A percentile compares a stretch with the other conserved stretches of the same genome.
Evolutionary conservation across 2,797 vertebrate genomes (phyloP).

Genomic region (Hirundo rustica): DNA sequence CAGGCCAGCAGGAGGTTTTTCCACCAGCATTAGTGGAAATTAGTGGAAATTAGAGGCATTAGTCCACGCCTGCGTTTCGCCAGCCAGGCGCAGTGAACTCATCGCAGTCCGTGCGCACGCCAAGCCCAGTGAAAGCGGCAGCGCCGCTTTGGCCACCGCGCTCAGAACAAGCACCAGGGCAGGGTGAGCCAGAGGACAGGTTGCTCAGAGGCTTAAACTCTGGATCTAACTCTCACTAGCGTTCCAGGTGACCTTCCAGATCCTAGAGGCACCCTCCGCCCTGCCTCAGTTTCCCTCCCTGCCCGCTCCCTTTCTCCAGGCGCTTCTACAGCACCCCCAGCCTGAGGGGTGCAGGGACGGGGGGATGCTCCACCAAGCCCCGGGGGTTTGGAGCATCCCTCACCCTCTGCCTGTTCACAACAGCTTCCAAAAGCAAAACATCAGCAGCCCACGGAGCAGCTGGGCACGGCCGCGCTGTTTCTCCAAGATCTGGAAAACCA

Average conservation of each 20-base stretch:
- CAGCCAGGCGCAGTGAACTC: constrained; percentile 21
- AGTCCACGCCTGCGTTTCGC: background rate
- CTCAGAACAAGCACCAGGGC: background rate
- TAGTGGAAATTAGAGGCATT: constrained; percentile 24
- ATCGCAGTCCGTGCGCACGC: background rate
- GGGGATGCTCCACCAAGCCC: background rate
- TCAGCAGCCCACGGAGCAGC: background rate
- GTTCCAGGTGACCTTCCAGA: background rate
- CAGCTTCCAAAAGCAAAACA: background rate
- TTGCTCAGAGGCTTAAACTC: constrained; percentile 29
- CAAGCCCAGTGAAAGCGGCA: constrained; percentile 3
- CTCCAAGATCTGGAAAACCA: background rate
- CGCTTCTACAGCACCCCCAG: rapidly evolving
- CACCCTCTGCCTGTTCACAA: background rate
- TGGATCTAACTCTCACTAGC: background rate
- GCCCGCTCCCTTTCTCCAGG: background rate
- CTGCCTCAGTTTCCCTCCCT: constrained; percentile 16
- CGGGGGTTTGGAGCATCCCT: rapidly evolving
- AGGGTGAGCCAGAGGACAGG: constrained; percentile 66
- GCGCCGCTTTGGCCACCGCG: constrained; percentile 5
- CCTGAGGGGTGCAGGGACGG: rapidly evolving
- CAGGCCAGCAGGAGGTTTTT: constrained; percentile 27
- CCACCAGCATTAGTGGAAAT: constrained; percentile 26
- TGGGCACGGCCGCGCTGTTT: background rate
- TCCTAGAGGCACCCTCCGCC: background rate